Evolutionary conservation across 1,140 invertebrate species (phyloP), one percentile per base, ranked within the genome.

Genomic region (Drosophila subpulchrella): DNA sequence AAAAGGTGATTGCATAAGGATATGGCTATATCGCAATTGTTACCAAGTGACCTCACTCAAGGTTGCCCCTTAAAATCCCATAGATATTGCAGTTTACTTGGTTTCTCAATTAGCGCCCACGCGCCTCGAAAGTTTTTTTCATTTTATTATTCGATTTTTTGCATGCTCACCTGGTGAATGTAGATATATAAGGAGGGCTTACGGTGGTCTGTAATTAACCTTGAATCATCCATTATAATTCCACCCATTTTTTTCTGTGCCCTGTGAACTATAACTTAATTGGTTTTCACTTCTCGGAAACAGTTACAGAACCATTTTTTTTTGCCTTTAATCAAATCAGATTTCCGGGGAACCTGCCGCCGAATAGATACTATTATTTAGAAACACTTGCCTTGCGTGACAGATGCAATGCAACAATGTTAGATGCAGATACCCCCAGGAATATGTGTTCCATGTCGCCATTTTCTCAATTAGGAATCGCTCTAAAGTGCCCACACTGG

Each of bases 1-100:
- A 50, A 73, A 89, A 83, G 80, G 80, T 89, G 84, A 89, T 89
- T 89, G 82, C 76, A 77, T 89, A 83, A 88, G 81, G 71, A 75
- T 75, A 70, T 56, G 24, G 38, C 41, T 55, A 48, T 27, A 38
- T 6, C 17, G n/a, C 11, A 4, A 15, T 30, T 53, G 63, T 73
- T 81, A 63, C 81, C 73, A 80, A 85, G 72, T 88, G 78, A 86
- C 78, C 82, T 62, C 58, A 59, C 70, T 86, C 82, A 85, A 85
- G 81, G 81, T 81, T 84, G 62, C 55, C 51, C 5, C 36, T 11
- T 12, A 34, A 46, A 70, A 41, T 41, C 38, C 55, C 44, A 71
- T 15, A 54, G 62, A 68, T 48, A 41, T 15, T 55, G 67, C 65
- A 68, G 47, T 68, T 66, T 53, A 68, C 56, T 75, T 67, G 15